Conservation (phyloP, 2,797 vertebrate species). For the Callimico goeldii region DNA sequence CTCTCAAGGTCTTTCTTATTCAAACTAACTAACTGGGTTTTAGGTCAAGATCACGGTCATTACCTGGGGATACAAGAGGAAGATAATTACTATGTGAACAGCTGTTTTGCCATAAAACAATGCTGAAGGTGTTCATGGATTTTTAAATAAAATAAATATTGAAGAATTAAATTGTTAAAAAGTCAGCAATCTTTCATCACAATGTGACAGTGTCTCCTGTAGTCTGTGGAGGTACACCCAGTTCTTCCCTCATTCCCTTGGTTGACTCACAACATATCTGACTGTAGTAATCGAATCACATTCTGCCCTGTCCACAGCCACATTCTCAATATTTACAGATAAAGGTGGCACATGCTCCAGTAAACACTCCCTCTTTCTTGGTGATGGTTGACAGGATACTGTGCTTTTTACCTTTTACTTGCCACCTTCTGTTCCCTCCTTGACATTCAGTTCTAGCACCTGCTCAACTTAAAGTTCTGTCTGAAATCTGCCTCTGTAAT, state of each 20-base stretch:
- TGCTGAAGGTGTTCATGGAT: neutral
- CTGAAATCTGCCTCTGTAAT: neutral
- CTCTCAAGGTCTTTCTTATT: neutral
- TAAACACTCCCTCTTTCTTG: neutral
- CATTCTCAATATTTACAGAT: neutral
- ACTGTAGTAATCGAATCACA: fast-evolving
- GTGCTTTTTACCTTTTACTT: neutral
- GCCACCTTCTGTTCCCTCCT: neutral
- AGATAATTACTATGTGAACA: neutral
- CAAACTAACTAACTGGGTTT: neutral
- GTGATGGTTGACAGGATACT: neutral
- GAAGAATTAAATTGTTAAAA: neutral
- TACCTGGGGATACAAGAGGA: neutral
- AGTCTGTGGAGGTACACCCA: neutral
- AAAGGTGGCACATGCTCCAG: neutral
- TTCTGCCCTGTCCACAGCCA: neutral
- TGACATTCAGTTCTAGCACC: neutral
- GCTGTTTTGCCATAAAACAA: neutral
- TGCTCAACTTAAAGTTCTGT: neutral
- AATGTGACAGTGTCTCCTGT: neutral
- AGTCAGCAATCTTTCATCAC: neutral
- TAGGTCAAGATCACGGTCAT: neutral
- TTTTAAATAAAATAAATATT: constrained; percentile 8
- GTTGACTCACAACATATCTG: neutral
- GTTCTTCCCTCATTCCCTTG: neutral